A percentile compares a stretch with the other conserved stretches of the same genome.
Conservation (phyloP, 2,888 invertebrate species). For the Cryptus viduatorius region DNA sequence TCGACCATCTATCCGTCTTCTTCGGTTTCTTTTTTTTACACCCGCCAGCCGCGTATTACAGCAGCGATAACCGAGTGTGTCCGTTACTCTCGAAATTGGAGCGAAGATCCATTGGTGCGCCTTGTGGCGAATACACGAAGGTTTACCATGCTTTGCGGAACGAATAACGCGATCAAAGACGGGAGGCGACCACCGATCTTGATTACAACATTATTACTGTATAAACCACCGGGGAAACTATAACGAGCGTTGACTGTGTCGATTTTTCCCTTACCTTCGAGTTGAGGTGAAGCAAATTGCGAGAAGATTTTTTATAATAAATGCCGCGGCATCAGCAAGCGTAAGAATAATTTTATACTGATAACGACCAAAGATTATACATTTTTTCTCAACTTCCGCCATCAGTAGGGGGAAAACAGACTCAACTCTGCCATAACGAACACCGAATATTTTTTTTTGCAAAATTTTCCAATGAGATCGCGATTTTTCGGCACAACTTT, state of each 20-base stretch:
- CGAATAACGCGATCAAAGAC: constrained; percentile 31
- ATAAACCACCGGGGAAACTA: neutral
- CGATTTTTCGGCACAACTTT: too few species aligned
- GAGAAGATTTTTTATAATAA: neutral
- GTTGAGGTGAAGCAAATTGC: neutral
- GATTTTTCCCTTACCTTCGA: neutral
- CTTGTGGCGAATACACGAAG: constrained; percentile 13
- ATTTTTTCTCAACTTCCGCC: too few species aligned
- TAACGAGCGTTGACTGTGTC: constrained; percentile 19
- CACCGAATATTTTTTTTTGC: too few species aligned
- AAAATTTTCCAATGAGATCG: too few species aligned
- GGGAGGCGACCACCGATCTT: neutral
- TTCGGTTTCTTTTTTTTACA: constrained; percentile 5
- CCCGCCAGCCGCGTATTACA: constrained; percentile 20
- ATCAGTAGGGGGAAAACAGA: too few species aligned
- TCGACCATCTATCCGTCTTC: constrained; percentile 26
- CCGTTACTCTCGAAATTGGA: constrained; percentile 69
- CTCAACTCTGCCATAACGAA: too few species aligned
- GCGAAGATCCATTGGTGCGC: constrained; percentile 59
- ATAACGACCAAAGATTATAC: neutral
- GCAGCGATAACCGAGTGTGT: constrained; percentile 47
- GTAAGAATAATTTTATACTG: neutral
- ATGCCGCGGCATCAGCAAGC: neutral
- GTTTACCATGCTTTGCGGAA: constrained; percentile 16
- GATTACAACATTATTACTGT: constrained; percentile 25